Percentiles rank a stretch among this genome's conserved stretches.
Conservation (phyloP, 37 sponge, comb jelly and placozoan species). For the Ianthella basta region DNA sequence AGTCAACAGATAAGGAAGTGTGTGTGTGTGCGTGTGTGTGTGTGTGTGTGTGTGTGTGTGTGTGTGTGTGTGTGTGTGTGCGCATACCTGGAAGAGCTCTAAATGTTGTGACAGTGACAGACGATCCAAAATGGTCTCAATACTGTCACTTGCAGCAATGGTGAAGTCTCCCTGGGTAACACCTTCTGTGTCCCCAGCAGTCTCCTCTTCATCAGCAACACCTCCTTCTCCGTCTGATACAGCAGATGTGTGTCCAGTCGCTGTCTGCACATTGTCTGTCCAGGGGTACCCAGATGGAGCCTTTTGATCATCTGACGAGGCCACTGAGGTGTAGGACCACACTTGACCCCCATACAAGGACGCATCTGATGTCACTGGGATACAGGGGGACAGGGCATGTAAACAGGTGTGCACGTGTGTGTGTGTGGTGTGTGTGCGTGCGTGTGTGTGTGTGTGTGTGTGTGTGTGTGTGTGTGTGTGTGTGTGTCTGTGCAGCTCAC, state of each 20-base stretch:
- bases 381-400: neutral
- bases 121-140: slow-evolving; percentile 57
- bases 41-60: neutral
- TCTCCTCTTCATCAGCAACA: neutral
- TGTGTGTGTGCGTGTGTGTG: neutral
- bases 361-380: neutral
- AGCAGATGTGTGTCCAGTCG: neutral
- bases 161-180: neutral
- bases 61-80: neutral
- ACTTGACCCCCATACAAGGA: neutral
- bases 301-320: too few species aligned
- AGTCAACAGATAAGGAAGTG: neutral
- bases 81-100: slow-evolving; percentile 62
- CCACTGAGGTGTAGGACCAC: neutral
- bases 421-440: neutral
- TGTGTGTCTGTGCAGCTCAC: neutral
- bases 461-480: neutral
- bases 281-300: too few species aligned
- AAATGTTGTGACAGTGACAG: slow-evolving; percentile 57
- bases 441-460: too few species aligned
- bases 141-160: slow-evolving; percentile 39
- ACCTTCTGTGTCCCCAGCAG: too few species aligned
- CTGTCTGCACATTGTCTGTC: too few species aligned
- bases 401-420: neutral
- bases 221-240: neutral